Conservation (phyloP, 1,140 invertebrate species). For the Palaemon carinicauda region DNA sequence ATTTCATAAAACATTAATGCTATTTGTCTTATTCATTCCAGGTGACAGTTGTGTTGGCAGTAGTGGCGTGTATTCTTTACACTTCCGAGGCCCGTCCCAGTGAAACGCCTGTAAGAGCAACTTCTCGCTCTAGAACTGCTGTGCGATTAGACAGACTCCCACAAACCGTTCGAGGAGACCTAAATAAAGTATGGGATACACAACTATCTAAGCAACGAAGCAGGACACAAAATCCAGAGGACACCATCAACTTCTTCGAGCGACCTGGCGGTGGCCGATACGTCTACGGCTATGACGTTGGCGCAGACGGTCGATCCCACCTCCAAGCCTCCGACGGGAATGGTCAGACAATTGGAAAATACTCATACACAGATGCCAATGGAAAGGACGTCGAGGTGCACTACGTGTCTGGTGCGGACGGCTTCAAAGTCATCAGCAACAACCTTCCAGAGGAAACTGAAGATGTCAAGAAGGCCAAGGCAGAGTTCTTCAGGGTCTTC, state of each 20-base stretch:
- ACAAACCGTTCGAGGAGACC: neutral
- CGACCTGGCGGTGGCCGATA: slow-evolving; percentile 41
- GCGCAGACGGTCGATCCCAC: slow-evolving; percentile 21
- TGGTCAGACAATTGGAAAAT: slow-evolving; percentile 54
- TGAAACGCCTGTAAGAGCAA: neutral
- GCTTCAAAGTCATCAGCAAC: slow-evolving; percentile 56
- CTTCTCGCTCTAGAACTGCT: neutral
- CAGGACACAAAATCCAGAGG: neutral
- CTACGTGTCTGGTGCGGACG: slow-evolving; percentile 46
- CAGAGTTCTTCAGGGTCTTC: slow-evolving; percentile 18
- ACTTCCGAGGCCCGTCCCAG: slow-evolving; percentile 38
- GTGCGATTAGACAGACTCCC: slow-evolving; percentile 27
- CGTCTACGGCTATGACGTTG: slow-evolving; percentile 37
- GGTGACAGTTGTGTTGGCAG: slow-evolving; percentile 47
- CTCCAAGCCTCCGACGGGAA: slow-evolving; percentile 53
- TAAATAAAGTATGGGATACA: slow-evolving; percentile 50
- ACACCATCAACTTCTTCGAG: slow-evolving; percentile 44
- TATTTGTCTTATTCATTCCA: neutral
- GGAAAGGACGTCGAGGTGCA: slow-evolving; percentile 54
- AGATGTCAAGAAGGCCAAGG: slow-evolving; percentile 28
- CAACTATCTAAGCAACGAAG: slow-evolving; percentile 32
- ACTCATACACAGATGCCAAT: slow-evolving; percentile 48
- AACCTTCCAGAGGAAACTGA: slow-evolving; percentile 57
- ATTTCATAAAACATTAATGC: neutral
- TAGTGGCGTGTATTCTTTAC: slow-evolving; percentile 34